Conservation (phyloP, 2,797 vertebrate genomes). For the Gymnocypris eckloni region DNA sequence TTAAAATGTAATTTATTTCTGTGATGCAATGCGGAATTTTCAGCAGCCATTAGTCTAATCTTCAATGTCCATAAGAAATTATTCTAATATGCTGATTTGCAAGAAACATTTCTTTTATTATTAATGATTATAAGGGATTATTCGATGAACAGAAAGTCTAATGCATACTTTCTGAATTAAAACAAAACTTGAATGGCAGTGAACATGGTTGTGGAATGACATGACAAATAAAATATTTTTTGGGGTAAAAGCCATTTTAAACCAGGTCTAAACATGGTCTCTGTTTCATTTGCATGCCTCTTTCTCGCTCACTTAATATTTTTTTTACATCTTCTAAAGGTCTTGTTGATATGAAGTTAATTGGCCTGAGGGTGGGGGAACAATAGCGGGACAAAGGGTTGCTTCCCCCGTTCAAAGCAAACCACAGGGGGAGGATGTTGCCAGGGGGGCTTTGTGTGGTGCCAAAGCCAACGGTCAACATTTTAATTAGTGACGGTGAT, state of each 20-base stretch:
- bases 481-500: conserved; percentile 21
- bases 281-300: conserved; percentile 31
- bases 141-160: background rate
- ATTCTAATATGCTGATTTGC: background rate
- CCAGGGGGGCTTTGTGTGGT: conserved; percentile 38
- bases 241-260: background rate
- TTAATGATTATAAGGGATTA: background rate
- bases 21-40: background rate
- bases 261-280: background rate
- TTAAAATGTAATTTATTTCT: background rate
- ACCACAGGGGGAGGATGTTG: conserved; percentile 56
- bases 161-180: background rate
- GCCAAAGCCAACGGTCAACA: conserved; percentile 37
- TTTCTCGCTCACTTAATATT: background rate
- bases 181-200: background rate
- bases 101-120: background rate
- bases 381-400: conserved; percentile 63
- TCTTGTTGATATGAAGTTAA: conserved; percentile 54
- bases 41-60: background rate
- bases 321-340: conserved; percentile 25
- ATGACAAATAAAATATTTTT: background rate
- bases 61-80: background rate
- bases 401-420: conserved; percentile 59
- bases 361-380: conserved; percentile 59
- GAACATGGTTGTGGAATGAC: background rate